Conservation (phyloP, 2,113 vertebrate species). For the Upupa epops region DNA sequence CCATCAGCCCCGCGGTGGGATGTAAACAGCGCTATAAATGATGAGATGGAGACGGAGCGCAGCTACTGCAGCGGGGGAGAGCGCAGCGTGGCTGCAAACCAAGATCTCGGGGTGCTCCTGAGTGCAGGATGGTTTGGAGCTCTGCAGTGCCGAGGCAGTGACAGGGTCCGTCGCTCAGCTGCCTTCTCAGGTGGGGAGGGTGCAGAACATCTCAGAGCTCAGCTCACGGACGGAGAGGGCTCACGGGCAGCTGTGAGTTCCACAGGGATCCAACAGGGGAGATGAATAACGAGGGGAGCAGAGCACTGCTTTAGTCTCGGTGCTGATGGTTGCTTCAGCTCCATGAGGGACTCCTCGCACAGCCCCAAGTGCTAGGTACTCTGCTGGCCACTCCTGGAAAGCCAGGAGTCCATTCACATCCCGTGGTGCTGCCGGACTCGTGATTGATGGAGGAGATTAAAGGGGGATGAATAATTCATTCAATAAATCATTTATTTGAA, state of each 20-base stretch:
- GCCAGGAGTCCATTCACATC: neutral
- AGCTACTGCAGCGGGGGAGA: neutral
- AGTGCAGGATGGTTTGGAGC: neutral
- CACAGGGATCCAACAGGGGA: neutral
- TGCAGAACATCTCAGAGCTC: neutral
- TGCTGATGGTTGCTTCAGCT: neutral
- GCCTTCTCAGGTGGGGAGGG: neutral
- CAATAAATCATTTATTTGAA: neutral
- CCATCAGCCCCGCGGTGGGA: neutral
- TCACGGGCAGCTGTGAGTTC: neutral
- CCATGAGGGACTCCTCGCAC: neutral
- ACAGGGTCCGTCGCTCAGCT: neutral
- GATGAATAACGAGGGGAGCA: neutral
- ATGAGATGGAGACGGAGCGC: neutral
- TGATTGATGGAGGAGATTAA: conserved; percentile 24
- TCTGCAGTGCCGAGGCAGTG: neutral
- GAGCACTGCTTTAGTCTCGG: neutral
- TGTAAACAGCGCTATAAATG: neutral
- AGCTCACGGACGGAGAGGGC: neutral
- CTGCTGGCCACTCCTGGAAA: neutral
- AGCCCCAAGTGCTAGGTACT: neutral
- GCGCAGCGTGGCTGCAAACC: neutral
- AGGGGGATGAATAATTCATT: conserved; percentile 6
- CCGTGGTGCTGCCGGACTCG: neutral
- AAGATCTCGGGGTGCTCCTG: neutral